These are phyloP conservation scores for Tetheella fluctuosa DNA, from an alignment of 2,888 invertebrate genomes.

Conservation along the genomic window DNA sequence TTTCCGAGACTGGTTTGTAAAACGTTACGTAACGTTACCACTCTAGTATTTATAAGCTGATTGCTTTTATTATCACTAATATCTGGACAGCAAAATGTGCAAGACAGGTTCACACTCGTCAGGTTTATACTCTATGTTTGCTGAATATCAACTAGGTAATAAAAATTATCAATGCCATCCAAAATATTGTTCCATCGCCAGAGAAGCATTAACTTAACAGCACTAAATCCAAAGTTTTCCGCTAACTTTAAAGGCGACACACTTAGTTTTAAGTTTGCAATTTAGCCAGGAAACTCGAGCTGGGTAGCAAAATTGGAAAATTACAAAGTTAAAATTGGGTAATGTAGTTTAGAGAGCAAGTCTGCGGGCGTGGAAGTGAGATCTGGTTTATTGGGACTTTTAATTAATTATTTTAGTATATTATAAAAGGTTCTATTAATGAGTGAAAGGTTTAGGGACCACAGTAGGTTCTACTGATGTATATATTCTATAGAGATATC, in stretches of 20 bases:
- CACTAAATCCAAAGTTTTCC: not conserved
- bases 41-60: no score
- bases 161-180: not conserved
- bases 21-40: no score
- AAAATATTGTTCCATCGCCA: not conserved
- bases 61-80: no score
- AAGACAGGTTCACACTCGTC: not conserved
- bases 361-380: not conserved
- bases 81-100: no score
- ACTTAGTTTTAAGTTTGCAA: conserved; percentile 24
- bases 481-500: no score
- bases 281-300: conserved; percentile 19
- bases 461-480: no score
- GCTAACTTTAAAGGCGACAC: conserved; percentile 1
- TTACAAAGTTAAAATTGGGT: conserved; percentile 33
- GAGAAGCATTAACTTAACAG: conserved; percentile 1
- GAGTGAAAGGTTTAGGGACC: no score
- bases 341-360: conserved; percentile 29
- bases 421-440: no score
- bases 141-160: not conserved
- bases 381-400: not conserved
- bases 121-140: no score
- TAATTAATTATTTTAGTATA: no score
- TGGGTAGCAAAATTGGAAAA: conserved; percentile 30
- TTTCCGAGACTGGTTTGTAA: no score